Conservation (phyloP, 2,113 vertebrate genomes). For the Chelonoidis abingdonii region DNA sequence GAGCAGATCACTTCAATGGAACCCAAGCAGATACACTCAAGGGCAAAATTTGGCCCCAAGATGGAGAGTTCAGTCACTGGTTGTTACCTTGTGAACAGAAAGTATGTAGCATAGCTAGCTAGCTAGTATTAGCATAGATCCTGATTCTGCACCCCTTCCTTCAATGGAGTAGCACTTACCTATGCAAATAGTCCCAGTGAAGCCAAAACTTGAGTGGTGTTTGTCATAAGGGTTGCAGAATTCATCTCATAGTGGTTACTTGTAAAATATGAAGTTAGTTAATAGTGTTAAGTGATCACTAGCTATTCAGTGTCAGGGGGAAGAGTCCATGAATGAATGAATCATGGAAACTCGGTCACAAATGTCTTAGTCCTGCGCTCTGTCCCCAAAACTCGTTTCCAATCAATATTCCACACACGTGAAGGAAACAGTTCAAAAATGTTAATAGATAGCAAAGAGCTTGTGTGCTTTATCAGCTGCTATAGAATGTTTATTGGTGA, state of each 20-base stretch:
- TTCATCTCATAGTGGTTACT: not conserved
- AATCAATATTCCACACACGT: not conserved
- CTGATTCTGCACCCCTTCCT: not conserved
- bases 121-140: not conserved
- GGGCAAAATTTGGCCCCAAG: rapidly evolving
- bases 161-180: rapidly evolving
- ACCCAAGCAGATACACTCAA: not conserved
- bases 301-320: not conserved
- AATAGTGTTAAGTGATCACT: rapidly evolving
- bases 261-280: not conserved
- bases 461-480: slow-evolving; percentile 40
- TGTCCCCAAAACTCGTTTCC: not conserved
- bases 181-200: not conserved
- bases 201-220: not conserved
- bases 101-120: rapidly evolving
- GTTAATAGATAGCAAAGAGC: slow-evolving; percentile 40
- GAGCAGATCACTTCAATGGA: not conserved
- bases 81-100: not conserved
- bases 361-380: not conserved
- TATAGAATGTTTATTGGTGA: slow-evolving; percentile 33
- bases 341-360: not conserved
- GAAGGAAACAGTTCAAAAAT: slow-evolving; percentile 58
- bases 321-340: not conserved
- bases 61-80: not conserved
- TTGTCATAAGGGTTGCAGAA: not conserved